Evolutionary conservation across 2,888 invertebrate genomes (phyloP), one percentile per base, ranked within the genome.

Genomic region (Amblyjoppa proteus): DNA sequence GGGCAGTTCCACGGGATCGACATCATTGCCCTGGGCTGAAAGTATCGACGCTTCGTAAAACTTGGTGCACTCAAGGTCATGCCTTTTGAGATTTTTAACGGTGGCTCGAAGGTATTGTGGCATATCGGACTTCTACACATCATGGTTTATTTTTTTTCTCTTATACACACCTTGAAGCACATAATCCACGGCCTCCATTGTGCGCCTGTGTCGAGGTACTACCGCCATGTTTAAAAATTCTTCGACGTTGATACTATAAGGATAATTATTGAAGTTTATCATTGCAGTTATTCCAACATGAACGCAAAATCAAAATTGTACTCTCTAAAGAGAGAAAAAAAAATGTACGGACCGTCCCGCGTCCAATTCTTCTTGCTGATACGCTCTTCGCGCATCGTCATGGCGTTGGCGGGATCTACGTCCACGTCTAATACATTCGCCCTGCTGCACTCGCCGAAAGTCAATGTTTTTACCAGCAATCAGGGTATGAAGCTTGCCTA

Each of bases 341-440:
- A 56, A 16, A 7, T 20, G n/a, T n/a, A 20, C n/a, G 1, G 51
- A 70, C 51, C 70, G 51, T 11, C 70, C 20, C 51, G 51, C 28
- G 31, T 70, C 51, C 51, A 70, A 28, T 51, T 70, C 51, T 16
- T 70, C 70, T 51, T 70, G 70, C 13, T n/a, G 70, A 13, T 53
- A 31, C 5, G 31, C 16, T 5, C 53, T 16, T 28, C 51, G 51
- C n/a, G 31, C 31, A 31, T 70, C 70, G 70, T 70, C 31, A 51
- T 51, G 51, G n/a, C 28, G 31, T 70, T 70, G 70, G 16, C 70
- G 70, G 16, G 51, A 28, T 51, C 70, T 49, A 28, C 51, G 70
- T 70, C 51, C 51, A 13, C 51, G 25, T 7, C 70, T 70, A 13
- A 70, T 51, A 0, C 70, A 31, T 31, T 70, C 70, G 6, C 70